Evolutionary conservation across 2,888 invertebrate species (phyloP), one percentile per base, ranked within the genome.

Genomic region (Cistogaster globosa): DNA sequence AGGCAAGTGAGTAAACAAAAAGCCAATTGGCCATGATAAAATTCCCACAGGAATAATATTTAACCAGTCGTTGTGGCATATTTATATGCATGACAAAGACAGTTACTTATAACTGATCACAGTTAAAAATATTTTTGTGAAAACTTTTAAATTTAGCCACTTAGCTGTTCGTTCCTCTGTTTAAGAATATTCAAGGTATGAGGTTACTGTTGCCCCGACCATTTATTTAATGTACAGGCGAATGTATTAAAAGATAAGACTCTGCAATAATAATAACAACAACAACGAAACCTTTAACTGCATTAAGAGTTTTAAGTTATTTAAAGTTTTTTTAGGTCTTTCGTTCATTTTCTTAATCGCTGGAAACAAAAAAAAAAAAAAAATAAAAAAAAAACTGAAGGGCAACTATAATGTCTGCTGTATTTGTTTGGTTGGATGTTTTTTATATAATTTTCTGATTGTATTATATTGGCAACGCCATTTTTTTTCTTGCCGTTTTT

Each of bases 161-260:
- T n/a, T 53, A 12, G 4, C 14, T 20, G 1, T 32, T 11, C 48
- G 57, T 12, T 48, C n/a, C 45, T 51, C 53, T 57, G 55, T 67
- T 71, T 68, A 38, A 18, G 82, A 85, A 82, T 71, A 85, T 82
- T 78, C 42, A 53, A 75, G 78, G 75, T 75, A 85, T 85, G 81
- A 71, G 85, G 78, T 85, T 85, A 82, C 85, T 69, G 78, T 79
- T 85, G 58, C 60, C 60, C 74, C 60, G 26, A 42, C 65, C 68
- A 81, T 81, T 84, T 69, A 81, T 74, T 81, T 63, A 85, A 82
- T 78, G 69, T 76, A 77, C 71, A 42, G 76, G 22, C 57, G 69
- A 79, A 68, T 82, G 78, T 85, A 85, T 85, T 85, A 81, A 83
- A 81, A 87, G 85, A 85, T 85, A 85, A 85, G 82, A 67, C 74